These are phyloP conservation scores for Siderastrea radians DNA, from an alignment of 92 coral and sea anemone species.

Conservation along the genomic window DNA sequence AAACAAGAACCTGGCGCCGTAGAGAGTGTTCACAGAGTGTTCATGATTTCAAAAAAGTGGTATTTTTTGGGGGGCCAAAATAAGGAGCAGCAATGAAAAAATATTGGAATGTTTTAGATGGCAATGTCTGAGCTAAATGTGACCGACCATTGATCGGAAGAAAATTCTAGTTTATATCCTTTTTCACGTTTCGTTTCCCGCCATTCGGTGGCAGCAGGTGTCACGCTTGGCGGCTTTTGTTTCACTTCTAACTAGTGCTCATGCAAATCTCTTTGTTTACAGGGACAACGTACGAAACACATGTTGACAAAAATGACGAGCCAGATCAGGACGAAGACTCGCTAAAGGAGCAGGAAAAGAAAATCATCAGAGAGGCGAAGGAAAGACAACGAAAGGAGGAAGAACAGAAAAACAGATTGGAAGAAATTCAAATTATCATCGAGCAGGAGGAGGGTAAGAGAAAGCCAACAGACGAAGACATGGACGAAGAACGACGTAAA, in stretches of 20 bases:
- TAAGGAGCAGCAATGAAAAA: background rate
- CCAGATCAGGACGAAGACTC: constrained; percentile 11
- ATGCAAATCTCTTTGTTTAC: constrained; percentile 33
- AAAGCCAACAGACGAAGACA: constrained; percentile 33
- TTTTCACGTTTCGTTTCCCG: constrained; percentile 22
- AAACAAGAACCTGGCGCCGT: background rate
- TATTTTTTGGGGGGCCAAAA: background rate
- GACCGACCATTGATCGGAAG: background rate
- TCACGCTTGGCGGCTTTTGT: constrained; percentile 13
- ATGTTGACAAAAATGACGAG: constrained; percentile 2
- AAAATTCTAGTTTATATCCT: background rate
- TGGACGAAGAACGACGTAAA: constrained; percentile 53
- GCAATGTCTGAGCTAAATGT: background rate
- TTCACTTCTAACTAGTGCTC: background rate
- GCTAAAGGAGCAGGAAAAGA: constrained; percentile 32
- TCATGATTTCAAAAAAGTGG: background rate
- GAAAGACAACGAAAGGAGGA: constrained; percentile 43
- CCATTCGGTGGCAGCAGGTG: constrained; percentile 52
- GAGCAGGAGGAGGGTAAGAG: constrained; percentile 51
- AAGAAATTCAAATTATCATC: constrained; percentile 60
- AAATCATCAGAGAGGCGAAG: constrained; percentile 19
- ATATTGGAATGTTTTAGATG: background rate
- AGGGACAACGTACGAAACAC: constrained; percentile 17
- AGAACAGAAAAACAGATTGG: constrained; percentile 40
- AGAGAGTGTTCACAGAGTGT: background rate